Evolutionary conservation across 2,888 invertebrate genomes (phyloP).

Genomic region (Hylaea fasciaria): DNA sequence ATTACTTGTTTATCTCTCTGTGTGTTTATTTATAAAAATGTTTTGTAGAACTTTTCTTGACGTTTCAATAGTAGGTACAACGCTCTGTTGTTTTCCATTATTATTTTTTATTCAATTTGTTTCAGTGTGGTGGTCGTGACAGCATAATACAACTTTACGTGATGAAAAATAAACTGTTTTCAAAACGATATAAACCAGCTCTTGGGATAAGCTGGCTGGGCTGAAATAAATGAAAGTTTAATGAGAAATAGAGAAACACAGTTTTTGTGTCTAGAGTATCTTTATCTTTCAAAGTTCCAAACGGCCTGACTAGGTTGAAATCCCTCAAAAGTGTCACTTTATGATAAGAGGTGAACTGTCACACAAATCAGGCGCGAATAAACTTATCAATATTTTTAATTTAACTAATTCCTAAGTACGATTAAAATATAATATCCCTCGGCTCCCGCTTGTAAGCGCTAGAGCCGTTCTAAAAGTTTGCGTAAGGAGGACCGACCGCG

Average conservation of each 20-base stretch:
- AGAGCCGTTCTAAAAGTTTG: slow-evolving; percentile 39
- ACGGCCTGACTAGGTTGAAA: too few species aligned
- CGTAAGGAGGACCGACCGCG: slow-evolving; percentile 18
- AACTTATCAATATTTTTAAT: too few species aligned
- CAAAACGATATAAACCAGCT: neutral
- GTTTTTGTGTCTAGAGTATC: too few species aligned
- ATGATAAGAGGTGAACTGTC: too few species aligned
- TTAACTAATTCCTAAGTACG: neutral
- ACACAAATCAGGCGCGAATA: too few species aligned
- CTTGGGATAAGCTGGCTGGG: neutral
- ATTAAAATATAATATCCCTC: slow-evolving; percentile 19
- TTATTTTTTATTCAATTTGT: slow-evolving; percentile 18
- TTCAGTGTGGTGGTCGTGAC: slow-evolving; percentile 19
- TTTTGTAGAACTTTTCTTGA: neutral
- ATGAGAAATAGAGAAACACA: too few species aligned
- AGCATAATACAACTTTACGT: slow-evolving; percentile 9
- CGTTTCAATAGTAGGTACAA: slow-evolving; percentile 13
- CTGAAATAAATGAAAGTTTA: too few species aligned
- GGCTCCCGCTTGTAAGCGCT: slow-evolving; percentile 16
- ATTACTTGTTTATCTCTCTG: neutral
- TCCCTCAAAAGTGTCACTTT: too few species aligned
- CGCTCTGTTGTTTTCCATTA: slow-evolving; percentile 11
- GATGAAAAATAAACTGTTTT: neutral
- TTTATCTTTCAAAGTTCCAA: too few species aligned
- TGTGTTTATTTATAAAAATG: neutral